Conservation (phyloP, 2,888 invertebrate species). For the Eremobia ochroleuca region DNA sequence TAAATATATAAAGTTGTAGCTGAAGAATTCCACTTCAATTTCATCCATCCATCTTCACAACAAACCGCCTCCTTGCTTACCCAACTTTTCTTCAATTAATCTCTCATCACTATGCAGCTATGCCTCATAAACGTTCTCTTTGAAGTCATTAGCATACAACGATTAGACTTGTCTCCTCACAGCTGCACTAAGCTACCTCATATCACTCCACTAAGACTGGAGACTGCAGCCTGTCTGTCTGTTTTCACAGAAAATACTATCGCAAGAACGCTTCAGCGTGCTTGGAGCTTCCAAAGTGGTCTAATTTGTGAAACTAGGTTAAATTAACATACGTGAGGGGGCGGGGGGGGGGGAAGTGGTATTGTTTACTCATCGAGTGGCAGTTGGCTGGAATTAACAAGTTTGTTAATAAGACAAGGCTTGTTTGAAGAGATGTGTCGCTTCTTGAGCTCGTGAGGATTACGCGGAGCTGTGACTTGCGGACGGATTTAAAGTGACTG, state of each 20-base stretch:
- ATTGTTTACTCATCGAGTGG: slow-evolving; percentile 73
- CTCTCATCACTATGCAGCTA: slow-evolving; percentile 24
- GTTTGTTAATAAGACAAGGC: slow-evolving; percentile 69
- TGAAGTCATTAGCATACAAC: slow-evolving; percentile 30
- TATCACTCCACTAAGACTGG: slow-evolving; percentile 41
- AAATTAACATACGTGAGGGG: slow-evolving; percentile 68
- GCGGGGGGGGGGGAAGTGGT: slow-evolving; percentile 31
- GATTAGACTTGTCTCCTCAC: slow-evolving; percentile 40
- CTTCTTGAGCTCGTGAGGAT: slow-evolving; percentile 30
- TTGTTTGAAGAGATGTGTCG: slow-evolving; percentile 50
- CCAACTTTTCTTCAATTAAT: slow-evolving; percentile 22
- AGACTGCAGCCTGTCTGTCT: slow-evolving; percentile 48
- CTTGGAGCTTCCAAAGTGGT: slow-evolving; percentile 53
- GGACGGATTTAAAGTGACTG: slow-evolving; percentile 27
- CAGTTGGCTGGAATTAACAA: slow-evolving; percentile 68
- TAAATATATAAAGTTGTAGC: no score
- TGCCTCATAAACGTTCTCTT: slow-evolving; percentile 14
- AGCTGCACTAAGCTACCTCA: slow-evolving; percentile 24
- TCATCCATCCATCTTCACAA: not conserved
- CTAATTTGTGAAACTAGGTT: slow-evolving; percentile 71
- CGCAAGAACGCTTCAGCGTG: slow-evolving; percentile 50
- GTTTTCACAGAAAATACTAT: slow-evolving; percentile 63
- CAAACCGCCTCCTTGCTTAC: not conserved
- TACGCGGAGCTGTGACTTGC: slow-evolving; percentile 17
- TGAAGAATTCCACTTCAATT: slow-evolving; percentile 4